Conservation (phyloP, 1,140 invertebrate genomes). For the Papilio polytes region DNA sequence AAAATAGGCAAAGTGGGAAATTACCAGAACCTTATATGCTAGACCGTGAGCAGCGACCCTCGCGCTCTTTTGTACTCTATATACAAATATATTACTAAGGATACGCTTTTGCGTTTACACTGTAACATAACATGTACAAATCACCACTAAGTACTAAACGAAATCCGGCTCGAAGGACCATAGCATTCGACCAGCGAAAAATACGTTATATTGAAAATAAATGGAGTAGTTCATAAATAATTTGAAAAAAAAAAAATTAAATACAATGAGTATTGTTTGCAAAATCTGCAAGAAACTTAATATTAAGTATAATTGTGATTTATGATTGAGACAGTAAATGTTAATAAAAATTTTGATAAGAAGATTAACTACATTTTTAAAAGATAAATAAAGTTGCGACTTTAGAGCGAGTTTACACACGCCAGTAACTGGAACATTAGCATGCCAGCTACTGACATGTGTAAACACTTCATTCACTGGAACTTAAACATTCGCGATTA, state of each 20-base stretch:
- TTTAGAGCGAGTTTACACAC: neutral
- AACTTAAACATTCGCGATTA: too few relatives aligned
- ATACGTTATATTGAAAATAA: neutral
- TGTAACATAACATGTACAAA: neutral
- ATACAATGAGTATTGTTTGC: neutral
- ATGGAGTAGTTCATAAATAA: neutral
- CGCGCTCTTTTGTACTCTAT: conserved; percentile 38
- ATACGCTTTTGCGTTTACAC: too few relatives aligned
- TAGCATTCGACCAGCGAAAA: conserved; percentile 5
- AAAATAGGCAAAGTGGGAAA: too few relatives aligned
- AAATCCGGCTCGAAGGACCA: conserved; percentile 19
- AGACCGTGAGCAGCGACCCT: conserved; percentile 30
- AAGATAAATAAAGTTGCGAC: neutral
- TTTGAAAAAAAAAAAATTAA: neutral
- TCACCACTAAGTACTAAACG: neutral
- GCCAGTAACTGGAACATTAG: too few relatives aligned
- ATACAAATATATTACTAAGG: neutral
- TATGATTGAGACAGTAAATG: neutral
- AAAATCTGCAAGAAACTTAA: neutral
- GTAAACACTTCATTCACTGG: too few relatives aligned
- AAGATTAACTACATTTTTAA: neutral
- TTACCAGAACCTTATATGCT: too few relatives aligned
- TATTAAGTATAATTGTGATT: neutral
- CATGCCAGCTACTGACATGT: too few relatives aligned
- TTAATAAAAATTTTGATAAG: neutral